phyloP scores from a whole-genome alignment of 2,113 vertebrate genomes.

The Python bivittatus region DNA sequence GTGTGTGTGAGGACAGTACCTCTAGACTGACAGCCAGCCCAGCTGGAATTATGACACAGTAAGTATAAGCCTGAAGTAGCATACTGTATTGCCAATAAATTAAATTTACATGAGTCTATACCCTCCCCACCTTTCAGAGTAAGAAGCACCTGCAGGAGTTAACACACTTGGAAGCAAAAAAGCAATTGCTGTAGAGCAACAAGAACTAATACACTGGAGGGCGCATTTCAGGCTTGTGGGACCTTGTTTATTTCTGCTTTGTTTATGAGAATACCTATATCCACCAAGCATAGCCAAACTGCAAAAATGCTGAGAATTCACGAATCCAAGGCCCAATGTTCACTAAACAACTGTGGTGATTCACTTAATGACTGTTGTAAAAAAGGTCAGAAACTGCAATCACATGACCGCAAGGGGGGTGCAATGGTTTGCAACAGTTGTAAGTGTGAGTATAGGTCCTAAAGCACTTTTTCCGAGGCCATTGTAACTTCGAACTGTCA shows the following conservation, averaged over 20 bases:
- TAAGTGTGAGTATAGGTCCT: too few species aligned
- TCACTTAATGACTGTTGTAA: too few species aligned
- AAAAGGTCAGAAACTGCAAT: too few species aligned
- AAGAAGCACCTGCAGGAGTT: not conserved
- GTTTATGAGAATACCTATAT: not conserved
- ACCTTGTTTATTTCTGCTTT: not conserved
- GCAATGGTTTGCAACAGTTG: too few species aligned
- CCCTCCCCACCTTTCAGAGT: not conserved
- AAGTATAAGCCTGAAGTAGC: not conserved
- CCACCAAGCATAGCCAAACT: not conserved
- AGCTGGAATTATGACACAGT: not conserved
- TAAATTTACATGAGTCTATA: not conserved
- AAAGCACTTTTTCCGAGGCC: too few species aligned
- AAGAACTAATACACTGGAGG: not conserved
- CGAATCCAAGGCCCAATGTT: not conserved
- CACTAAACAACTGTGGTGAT: too few species aligned
- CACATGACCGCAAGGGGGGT: too few species aligned
- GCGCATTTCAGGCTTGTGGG: not conserved
- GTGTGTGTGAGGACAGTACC: not conserved
- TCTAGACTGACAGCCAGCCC: not conserved
- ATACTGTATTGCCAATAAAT: not conserved
- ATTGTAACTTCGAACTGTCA: too few species aligned
- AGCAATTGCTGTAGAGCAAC: not conserved
- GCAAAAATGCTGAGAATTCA: not conserved
- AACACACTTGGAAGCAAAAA: not conserved